Percentiles rank a stretch among this genome's conserved stretches.
Conservation (phyloP, 1,140 invertebrate species). For the Lysiphlebus fabarum region DNA sequence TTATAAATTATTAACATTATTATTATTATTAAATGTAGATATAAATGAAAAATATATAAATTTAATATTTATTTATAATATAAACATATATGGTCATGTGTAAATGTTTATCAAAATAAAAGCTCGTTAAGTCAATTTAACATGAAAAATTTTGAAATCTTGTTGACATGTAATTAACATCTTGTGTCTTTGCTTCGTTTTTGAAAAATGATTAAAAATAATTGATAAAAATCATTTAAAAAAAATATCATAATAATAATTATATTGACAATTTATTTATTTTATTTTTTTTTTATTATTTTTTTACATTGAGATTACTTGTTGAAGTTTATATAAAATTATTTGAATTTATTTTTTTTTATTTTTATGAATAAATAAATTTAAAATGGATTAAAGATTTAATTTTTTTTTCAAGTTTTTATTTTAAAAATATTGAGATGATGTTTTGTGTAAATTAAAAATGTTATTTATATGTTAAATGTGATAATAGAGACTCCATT, state of each 20-base stretch:
- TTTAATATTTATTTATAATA: too few species aligned
- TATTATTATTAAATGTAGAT: background rate
- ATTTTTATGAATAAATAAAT: too few species aligned
- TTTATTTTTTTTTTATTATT: too few species aligned
- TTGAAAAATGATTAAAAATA: background rate
- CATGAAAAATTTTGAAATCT: conserved; percentile 8
- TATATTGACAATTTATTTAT: background rate
- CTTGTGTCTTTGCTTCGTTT: background rate
- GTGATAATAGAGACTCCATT: conserved; percentile 14
- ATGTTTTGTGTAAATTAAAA: background rate
- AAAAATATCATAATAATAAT: background rate
- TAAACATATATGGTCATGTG: background rate
- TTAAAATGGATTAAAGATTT: too few species aligned
- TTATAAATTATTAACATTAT: too few species aligned
- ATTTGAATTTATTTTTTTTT: background rate
- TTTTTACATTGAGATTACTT: too few species aligned
- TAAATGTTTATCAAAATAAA: conserved; percentile 5
- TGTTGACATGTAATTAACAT: conserved; percentile 6
- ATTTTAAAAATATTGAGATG: background rate
- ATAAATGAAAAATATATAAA: too few species aligned
- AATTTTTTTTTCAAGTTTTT: background rate
- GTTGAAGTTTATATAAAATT: too few species aligned
- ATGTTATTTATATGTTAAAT: conserved; percentile 11
- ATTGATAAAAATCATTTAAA: too few species aligned
- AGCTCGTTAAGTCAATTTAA: conserved; percentile 9